Evolutionary conservation across 2,113 vertebrate genomes (phyloP), one percentile per base, ranked within the genome.

Genomic region (Poeciliopsis turrubarensis): DNA sequence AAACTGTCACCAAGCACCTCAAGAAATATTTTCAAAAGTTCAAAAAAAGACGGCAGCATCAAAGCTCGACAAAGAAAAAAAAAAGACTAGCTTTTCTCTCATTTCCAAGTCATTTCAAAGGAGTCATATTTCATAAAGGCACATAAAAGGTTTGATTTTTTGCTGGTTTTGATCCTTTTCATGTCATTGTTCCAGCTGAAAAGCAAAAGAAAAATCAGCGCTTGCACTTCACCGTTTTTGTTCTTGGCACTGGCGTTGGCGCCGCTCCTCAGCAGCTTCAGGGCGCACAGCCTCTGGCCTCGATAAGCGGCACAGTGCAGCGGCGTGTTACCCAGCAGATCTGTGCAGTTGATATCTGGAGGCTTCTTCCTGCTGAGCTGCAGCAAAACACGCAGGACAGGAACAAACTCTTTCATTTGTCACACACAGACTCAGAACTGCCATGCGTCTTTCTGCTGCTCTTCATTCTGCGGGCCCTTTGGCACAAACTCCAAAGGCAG

Each of bases 271-370:
- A 99, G 94, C 83, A 99, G 96, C 84, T 96, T 97, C 81, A 96
- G 65, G 70, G 95, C 97, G 80, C 96, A 97, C 5, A 95, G 96
- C 78, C 94, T 97, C 81, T 97, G 97, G n/a, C 96, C 97, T n/a
- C 97, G 96, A 90, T 99, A 99, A 0, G 96, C 96, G 12, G 97
- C 96, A 67, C 96, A 98, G 74, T 99, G 97, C 86, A 99, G 85
- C 0, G 97, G 97, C 0, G 97, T 99, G 89, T 99, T 99, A 41
- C 97, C 98, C 93, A 98, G 89, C 85, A 96, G 96, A 89, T 99
- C 98, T 2, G 87, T 93, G 83, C 97, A 99, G 90, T 95, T 95
- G 69, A 99, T 95, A 80, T 97, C 91, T 27, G 97, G 96, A 65
- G 96, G 95, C 77, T 95, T 98, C 69, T 96, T 95, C 79, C 91